These are phyloP conservation scores for Lamellibrachia columna DNA, from an alignment of 2,888 invertebrate genomes.

Conservation along the genomic window DNA sequence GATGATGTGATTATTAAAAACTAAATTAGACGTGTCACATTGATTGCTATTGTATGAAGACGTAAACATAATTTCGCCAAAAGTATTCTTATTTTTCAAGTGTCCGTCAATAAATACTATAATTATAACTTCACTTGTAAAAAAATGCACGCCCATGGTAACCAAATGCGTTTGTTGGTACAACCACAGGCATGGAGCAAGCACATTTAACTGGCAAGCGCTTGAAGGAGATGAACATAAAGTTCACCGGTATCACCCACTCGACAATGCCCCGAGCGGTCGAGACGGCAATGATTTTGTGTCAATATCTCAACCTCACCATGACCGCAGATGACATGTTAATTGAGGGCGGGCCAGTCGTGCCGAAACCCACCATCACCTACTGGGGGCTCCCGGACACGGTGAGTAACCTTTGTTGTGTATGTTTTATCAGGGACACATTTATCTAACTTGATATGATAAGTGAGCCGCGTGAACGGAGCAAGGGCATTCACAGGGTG, in stretches of 20 bases:
- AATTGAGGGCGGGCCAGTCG: conserved; percentile 39
- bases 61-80: no score
- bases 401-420: conserved; percentile 26
- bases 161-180: neutral
- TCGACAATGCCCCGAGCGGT: conserved; percentile 37
- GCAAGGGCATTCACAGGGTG: neutral
- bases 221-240: conserved; percentile 33
- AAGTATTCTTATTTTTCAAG: neutral
- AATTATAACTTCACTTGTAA: neutral
- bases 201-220: conserved; percentile 38
- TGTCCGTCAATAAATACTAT: neutral
- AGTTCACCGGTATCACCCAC: conserved; percentile 32
- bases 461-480: no score
- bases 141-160: neutral
- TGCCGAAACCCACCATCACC: conserved; percentile 39
- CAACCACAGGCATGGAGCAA: conserved; percentile 36
- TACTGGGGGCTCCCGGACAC: conserved; percentile 41
- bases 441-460: neutral
- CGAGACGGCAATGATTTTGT: conserved; percentile 39
- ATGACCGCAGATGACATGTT: conserved; percentile 34
- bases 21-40: no score
- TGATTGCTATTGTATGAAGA: no score
- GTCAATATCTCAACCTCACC: conserved; percentile 31
- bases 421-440: neutral
- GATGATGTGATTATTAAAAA: no score